Evolutionary conservation across 2,113 vertebrate species (phyloP).

Genomic region (Hassar affinis): DNA sequence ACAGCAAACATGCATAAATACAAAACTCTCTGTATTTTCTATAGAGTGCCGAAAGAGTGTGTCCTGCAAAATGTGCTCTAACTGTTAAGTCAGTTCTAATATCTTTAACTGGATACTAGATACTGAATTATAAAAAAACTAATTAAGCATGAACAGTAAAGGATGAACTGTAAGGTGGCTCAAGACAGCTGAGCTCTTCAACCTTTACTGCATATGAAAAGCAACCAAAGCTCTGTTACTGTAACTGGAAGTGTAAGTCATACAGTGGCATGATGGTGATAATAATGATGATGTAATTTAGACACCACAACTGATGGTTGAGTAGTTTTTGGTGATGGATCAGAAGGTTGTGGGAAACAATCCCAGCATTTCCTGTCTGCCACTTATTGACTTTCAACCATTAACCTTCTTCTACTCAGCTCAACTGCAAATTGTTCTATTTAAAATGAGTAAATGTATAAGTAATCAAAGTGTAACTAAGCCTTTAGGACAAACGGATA

Average conservation of each 20-base stretch:
- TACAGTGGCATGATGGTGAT: neutral
- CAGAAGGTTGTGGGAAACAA: neutral
- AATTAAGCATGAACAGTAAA: neutral
- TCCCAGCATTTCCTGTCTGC: neutral
- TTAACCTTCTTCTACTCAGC: neutral
- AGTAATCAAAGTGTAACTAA: neutral
- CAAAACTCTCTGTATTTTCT: constrained; percentile 51
- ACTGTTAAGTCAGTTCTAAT: neutral
- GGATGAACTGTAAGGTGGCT: neutral
- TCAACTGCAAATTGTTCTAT: neutral
- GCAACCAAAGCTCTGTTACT: neutral
- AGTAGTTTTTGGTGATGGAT: neutral
- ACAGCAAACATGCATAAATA: constrained; percentile 55
- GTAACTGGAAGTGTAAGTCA: neutral
- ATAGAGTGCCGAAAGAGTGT: constrained; percentile 22
- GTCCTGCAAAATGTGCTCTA: neutral
- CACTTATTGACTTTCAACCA: neutral
- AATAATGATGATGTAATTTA: neutral
- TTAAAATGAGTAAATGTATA: neutral
- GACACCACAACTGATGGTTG: neutral
- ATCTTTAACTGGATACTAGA: neutral
- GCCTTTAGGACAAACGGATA: neutral
- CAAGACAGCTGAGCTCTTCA: neutral
- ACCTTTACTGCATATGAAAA: neutral
- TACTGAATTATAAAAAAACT: neutral